Base-by-base conservation (phyloP, 1,140 invertebrate species). In the Leptinotarsa defecta region DNA sequence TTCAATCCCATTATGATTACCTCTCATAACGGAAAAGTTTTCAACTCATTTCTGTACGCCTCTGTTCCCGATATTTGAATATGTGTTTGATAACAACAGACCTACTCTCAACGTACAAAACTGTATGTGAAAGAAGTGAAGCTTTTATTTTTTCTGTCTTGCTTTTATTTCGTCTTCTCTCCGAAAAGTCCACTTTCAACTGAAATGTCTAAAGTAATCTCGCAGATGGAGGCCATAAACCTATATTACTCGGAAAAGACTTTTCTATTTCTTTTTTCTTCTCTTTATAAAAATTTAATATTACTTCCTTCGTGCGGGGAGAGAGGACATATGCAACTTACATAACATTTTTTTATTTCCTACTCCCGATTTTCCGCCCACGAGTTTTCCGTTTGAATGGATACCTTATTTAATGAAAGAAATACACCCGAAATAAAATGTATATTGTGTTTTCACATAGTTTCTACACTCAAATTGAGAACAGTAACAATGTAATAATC, bases 211-310 rank as follows among this genome's bases (percentile, higher is more conserved):
- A 80, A 84, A 84, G 84, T 84, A 85, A 85, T 85, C 84, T 85
- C 82, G 84, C 83, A 85, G 84, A 85, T 85, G 84, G 84, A 85
- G 84, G 83, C 84, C 83, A 84, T 85, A 85, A 85, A 84, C 83
- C 83, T 84, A 84, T 85, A 84, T 85, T 85, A 85, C 84, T 84
- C 81, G 81, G 81, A 83, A 84, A 84, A 84, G 82, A 84, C 80
- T 84, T 84, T 84, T 84, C 82, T 84, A 83, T 85, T 84, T 85
- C 83, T 83, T 84, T 83, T 84, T 84, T 77, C 81, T 83, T 83
- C 81, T 84, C 34, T 43, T 43, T 85, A 83, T 85, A 84, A 85
- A 85, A 85, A 84, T 84, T 84, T 85, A 85, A 85, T 83, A 85
- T 85, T 84, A 83, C 82, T 83, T 82, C 79, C 76, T 74, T 22